Evolutionary conservation across 2,888 invertebrate species (phyloP).

Genomic region (Periphyllus acericola): DNA sequence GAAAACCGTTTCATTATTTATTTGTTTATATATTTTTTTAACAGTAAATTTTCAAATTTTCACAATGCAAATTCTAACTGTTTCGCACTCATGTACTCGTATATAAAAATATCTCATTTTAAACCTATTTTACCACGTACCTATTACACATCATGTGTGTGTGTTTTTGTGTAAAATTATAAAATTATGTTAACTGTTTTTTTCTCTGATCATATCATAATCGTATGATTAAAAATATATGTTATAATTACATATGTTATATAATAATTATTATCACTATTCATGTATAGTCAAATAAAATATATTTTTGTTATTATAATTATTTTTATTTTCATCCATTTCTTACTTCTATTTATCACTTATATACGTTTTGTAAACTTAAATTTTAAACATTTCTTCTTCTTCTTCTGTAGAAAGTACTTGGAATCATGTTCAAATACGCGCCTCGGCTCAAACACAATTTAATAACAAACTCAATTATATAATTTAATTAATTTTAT

Average conservation of each 20-base stretch:
- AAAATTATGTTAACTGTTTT: conserved; percentile 11
- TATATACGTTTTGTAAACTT: conserved; percentile 18
- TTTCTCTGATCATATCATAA: conserved; percentile 16
- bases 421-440: background rate
- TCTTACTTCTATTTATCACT: background rate
- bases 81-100: background rate
- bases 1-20: background rate
- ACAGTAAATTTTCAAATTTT: conserved; percentile 6
- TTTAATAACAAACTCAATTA: conserved; percentile 21
- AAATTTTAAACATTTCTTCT: background rate
- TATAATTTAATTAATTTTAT: conserved; percentile 46
- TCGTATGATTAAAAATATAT: background rate
- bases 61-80: background rate
- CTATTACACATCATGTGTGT: background rate
- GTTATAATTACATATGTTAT: too few species aligned
- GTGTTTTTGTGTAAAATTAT: background rate
- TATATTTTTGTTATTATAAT: background rate
- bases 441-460: background rate
- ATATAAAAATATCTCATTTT: background rate
- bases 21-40: background rate
- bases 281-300: background rate
- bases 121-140: conserved; percentile 10
- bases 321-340: background rate
- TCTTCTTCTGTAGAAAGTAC: conserved; percentile 1
- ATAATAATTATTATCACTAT: background rate